phyloP scores from a whole-genome alignment of 2,888 invertebrate species.

The Archaeoteleia sp. region DNA sequence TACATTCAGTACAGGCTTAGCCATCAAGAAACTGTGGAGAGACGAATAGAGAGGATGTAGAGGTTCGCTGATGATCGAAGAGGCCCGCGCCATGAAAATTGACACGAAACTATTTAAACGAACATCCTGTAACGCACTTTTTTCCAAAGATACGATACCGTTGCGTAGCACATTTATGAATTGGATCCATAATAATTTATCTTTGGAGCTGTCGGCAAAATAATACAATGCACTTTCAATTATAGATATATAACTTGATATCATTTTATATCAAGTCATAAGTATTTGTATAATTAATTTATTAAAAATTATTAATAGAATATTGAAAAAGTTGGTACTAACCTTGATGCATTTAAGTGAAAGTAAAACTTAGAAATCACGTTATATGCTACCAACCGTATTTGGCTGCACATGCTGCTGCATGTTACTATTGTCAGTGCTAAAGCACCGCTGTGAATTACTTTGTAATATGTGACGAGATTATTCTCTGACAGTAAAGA shows the following conservation, averaged over 20 bases:
- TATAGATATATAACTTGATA: background rate
- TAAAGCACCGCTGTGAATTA: constrained; percentile 83
- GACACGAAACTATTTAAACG: constrained; percentile 79
- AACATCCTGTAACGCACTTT: constrained; percentile 56
- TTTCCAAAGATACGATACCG: constrained; percentile 75
- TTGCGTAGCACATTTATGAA: constrained; percentile 82
- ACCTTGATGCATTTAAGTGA: constrained; percentile 84
- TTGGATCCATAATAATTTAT: constrained; percentile 81
- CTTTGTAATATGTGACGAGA: constrained; percentile 82
- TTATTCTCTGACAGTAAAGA: constrained; percentile 85
- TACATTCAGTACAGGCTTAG: constrained; percentile 86
- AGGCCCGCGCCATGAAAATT: constrained; percentile 83
- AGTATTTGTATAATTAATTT: too few relatives aligned
- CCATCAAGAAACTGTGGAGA: constrained; percentile 85
- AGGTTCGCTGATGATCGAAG: constrained; percentile 84
- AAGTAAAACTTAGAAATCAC: constrained; percentile 84
- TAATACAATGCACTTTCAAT: constrained; percentile 1
- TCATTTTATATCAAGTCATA: too few relatives aligned
- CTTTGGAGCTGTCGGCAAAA: constrained; percentile 77
- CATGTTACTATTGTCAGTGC: constrained; percentile 83
- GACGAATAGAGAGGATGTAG: constrained; percentile 85
- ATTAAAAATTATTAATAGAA: too few relatives aligned
- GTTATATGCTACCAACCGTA: constrained; percentile 84
- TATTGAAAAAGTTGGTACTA: too few relatives aligned
- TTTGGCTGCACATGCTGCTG: constrained; percentile 80